Evolutionary conservation across 2,888 invertebrate species (phyloP), one percentile per base, ranked within the genome.

Genomic region (Lepidocyrtinus sp.): DNA sequence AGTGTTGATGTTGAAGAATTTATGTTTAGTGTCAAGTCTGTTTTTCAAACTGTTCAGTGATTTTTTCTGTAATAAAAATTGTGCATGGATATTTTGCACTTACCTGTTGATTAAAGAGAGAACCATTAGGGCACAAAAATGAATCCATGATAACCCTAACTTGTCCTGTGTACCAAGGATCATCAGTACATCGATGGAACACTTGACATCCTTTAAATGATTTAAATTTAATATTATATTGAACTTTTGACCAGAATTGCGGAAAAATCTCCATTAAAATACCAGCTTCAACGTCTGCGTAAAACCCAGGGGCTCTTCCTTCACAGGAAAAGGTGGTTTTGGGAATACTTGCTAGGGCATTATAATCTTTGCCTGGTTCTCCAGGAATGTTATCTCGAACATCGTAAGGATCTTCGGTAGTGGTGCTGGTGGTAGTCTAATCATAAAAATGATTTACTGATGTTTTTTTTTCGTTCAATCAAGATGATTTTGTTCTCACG

Each of bases 51-150:
- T n/a, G n/a, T n/a, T n/a, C n/a, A n/a, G n/a, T n/a, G n/a, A n/a
- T n/a, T n/a, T n/a, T n/a, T n/a, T n/a, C n/a, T n/a, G n/a, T n/a
- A n/a, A n/a, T n/a, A n/a, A n/a, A n/a, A n/a, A n/a, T n/a, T n/a
- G n/a, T n/a, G n/a, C n/a, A n/a, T n/a, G n/a, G n/a, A n/a, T n/a
- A n/a, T n/a, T n/a, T 9, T 25, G 50, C 22, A 22, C 59, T 88
- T 85, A 92, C 90, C 67, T 91, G 91, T 88, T 93, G 93, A 86
- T 92, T 92, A 88, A 93, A 93, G 22, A 92, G 89, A 9, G 93
- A 92, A 77, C 93, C 93, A 85, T 93, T 92, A 2, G 93, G 93
- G 83, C 93, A 93, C 2, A 93, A 89, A 87, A 93, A 92, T 1
- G 92, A 92, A 77, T 92, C 91, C 77, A 91, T 91, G 46, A 89